Percentiles rank a stretch among this genome's conserved stretches.
phyloP scores from a whole-genome alignment of 2,888 invertebrate species.

The Eurytoma adleriae region DNA sequence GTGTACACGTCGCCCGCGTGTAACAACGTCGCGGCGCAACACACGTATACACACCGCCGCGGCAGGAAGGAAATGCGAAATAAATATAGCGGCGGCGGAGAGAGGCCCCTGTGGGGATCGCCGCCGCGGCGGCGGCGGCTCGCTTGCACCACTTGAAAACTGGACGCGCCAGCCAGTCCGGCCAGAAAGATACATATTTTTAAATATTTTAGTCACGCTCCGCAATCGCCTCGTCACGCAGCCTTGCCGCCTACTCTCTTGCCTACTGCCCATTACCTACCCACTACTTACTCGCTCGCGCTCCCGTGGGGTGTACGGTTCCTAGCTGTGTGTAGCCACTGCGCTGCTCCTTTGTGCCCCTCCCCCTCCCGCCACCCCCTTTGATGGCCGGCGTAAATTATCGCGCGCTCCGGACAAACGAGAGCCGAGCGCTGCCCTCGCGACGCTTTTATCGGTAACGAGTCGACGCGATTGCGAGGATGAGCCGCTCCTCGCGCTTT shows the following conservation, averaged over 20 bases:
- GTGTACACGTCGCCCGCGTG: background rate
- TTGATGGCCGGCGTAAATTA: constrained; percentile 26
- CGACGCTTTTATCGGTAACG: constrained; percentile 32
- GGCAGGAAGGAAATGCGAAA: constrained; percentile 76
- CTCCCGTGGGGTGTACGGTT: constrained; percentile 2
- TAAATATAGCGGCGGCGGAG: constrained; percentile 71
- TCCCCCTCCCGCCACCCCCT: background rate
- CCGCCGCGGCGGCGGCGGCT: background rate
- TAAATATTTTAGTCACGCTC: constrained; percentile 77
- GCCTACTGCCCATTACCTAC: constrained; percentile 67
- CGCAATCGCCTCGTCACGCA: constrained; percentile 76
- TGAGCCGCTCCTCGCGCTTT: background rate
- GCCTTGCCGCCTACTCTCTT: constrained; percentile 71
- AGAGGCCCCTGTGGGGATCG: constrained; percentile 56
- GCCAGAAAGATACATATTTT: constrained; percentile 77
- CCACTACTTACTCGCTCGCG: constrained; percentile 62
- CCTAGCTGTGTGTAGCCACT: background rate
- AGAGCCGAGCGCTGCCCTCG: background rate
- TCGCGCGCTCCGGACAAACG: constrained; percentile 8
- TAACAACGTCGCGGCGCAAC: constrained; percentile 59
- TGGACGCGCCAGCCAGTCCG: constrained; percentile 72
- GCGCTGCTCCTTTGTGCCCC: constrained; percentile 23
- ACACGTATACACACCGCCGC: constrained; percentile 61
- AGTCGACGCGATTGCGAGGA: constrained; percentile 13
- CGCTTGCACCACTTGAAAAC: constrained; percentile 58